These are phyloP conservation scores for Diarsia brunnea DNA, from an alignment of 2,888 invertebrate genomes.

Conservation along the genomic window DNA sequence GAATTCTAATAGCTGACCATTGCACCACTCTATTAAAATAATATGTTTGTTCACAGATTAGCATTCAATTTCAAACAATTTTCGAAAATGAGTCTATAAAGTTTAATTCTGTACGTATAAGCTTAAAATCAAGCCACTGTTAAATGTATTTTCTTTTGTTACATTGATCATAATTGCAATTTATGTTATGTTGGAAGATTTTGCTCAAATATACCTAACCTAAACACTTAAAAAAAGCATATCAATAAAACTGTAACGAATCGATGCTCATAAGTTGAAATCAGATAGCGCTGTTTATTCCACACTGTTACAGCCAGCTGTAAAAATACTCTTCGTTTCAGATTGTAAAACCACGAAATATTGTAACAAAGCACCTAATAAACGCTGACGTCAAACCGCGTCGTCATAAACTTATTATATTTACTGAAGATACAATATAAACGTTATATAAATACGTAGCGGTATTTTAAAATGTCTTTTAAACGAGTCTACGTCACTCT, in stretches of 20 bases:
- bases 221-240: not conserved
- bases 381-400: slow-evolving; percentile 75
- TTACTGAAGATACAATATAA: slow-evolving; percentile 58
- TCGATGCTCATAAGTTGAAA: slow-evolving; percentile 61
- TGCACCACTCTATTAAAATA: slow-evolving; percentile 50
- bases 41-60: not conserved
- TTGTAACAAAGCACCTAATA: slow-evolving; percentile 75
- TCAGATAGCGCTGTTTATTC: slow-evolving; percentile 68
- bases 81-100: not conserved
- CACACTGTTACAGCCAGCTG: slow-evolving; percentile 70
- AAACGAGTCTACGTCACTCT: slow-evolving; percentile 48
- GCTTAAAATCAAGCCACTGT: not conserved
- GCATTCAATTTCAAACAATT: not conserved
- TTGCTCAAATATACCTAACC: not conserved
- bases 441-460: slow-evolving; percentile 50
- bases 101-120: not conserved
- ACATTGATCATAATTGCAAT: not conserved
- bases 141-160: not conserved
- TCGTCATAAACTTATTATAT: slow-evolving; percentile 71
- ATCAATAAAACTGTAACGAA: slow-evolving; percentile 64
- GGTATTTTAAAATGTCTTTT: slow-evolving; percentile 60
- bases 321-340: slow-evolving; percentile 74
- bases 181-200: not conserved
- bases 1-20: slow-evolving; percentile 58
- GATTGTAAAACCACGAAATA: slow-evolving; percentile 72